phyloP scores from a whole-genome alignment of 2,888 invertebrate genomes.

The Chelonus formosanus region DNA sequence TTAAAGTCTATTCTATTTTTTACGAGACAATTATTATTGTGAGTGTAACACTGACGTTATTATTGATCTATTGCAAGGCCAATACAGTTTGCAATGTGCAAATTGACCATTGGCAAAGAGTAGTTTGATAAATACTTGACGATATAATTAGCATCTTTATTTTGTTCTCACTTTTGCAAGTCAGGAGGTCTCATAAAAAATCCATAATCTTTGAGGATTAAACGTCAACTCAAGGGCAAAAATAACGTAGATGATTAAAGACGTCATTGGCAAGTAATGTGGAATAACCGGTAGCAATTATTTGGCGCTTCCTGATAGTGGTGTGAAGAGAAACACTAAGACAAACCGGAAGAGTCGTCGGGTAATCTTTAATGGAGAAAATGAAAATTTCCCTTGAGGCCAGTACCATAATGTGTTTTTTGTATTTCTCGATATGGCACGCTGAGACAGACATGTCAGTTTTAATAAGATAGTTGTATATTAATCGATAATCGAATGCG shows the following conservation, averaged over 20 bases:
- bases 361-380: slow-evolving; percentile 29
- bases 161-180: not conserved
- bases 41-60: slow-evolving; percentile 13
- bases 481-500: slow-evolving; percentile 35
- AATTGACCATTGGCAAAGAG: slow-evolving; percentile 20
- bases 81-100: slow-evolving; percentile 19
- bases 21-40: slow-evolving; percentile 4
- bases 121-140: too few species aligned
- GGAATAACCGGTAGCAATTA: slow-evolving; percentile 28
- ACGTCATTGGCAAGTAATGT: slow-evolving; percentile 17
- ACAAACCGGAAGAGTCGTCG: slow-evolving; percentile 31
- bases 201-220: slow-evolving; percentile 32
- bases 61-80: slow-evolving; percentile 30
- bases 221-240: slow-evolving; percentile 13
- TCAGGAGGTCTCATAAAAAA: slow-evolving; percentile 14
- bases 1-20: not conserved
- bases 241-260: not conserved
- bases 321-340: slow-evolving; percentile 18
- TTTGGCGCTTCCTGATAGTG: slow-evolving; percentile 23
- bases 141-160: not conserved
- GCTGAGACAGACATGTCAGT: slow-evolving; percentile 16
- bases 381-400: slow-evolving; percentile 33
- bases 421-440: slow-evolving; percentile 29
- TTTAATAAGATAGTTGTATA: slow-evolving; percentile 31
- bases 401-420: slow-evolving; percentile 1